Base-by-base conservation (phyloP, 2,888 invertebrate genomes). In the Trachelus troglodyta region DNA sequence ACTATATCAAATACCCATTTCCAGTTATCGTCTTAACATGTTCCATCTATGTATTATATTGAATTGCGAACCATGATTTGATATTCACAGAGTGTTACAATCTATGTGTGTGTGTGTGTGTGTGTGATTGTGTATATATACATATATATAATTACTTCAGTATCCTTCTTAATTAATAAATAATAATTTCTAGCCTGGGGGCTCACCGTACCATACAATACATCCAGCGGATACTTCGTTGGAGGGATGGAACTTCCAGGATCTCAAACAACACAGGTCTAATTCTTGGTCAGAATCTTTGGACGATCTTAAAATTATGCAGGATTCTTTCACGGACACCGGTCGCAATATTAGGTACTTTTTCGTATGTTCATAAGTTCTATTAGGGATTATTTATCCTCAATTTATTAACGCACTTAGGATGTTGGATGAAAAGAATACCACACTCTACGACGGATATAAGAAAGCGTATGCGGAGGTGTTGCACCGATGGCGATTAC, bases 181-280 rank as follows among this genome's bases (percentile, higher is more conserved):
- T n/a, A 33, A 15, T 37, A n/a, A 87, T 83, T 89, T 93, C 71
- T 90, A 95, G 93, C 95, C 95, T 89, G 95, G 95, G 78, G 95
- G 95, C n/a, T 97, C 97, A 2, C 97, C 97, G 0, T 98, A 98
- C 92, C 97, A 96, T 90, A 98, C 98, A 11, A 96, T 98, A 79
- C 95, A 96, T 83, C 96, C 95, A 15, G 94, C 95, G 34, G 97
- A 98, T 88, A 95, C 96, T 34, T 94, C 95, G 81, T 94, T 95
- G 0, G 96, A 97, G 86, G 95, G 96, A 4, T 96, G 96, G 94
- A 95, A 94, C 79, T 93, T 96, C 81, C 95, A 95, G 40, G 94
- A 94, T 68, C 90, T 95, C 4, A 94, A 95, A 86, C 94, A 94
- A 81, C 93, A 96, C 75, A 94, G 97, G 68, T 97, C 97, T 76